Conservation (phyloP, 2,113 vertebrate species). For the Lampris incognitus region DNA sequence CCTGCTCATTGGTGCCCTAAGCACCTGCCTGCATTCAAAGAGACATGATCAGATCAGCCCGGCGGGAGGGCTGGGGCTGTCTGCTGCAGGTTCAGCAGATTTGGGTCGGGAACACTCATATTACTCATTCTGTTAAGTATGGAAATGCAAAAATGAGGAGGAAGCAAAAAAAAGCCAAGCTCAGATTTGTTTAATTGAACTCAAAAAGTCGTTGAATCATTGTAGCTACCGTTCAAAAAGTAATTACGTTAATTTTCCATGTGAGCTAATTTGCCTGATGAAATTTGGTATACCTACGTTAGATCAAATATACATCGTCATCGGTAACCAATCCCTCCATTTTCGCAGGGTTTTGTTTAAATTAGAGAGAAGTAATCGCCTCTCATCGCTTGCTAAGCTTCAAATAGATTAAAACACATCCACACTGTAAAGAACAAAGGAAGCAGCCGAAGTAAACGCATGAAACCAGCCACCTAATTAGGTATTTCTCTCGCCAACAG, state of each 20-base stretch:
- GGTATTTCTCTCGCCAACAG: constrained; percentile 69
- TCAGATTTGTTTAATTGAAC: neutral
- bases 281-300: constrained; percentile 38
- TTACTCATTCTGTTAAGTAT: neutral
- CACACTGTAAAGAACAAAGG: constrained; percentile 58
- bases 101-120: constrained; percentile 24
- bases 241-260: constrained; percentile 40
- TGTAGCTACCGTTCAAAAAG: constrained; percentile 15
- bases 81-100: constrained; percentile 31
- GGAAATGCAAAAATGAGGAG: neutral
- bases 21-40: constrained; percentile 27
- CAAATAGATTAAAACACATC: constrained; percentile 52
- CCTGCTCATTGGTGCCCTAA: constrained; percentile 18
- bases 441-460: constrained; percentile 42
- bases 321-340: constrained; percentile 6
- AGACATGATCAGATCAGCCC: constrained; percentile 53
- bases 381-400: constrained; percentile 46
- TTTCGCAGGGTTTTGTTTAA: constrained; percentile 6
- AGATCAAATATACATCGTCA: constrained; percentile 26
- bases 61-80: constrained; percentile 5
- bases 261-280: constrained; percentile 28
- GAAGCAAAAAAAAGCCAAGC: neutral
- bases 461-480: constrained; percentile 70
- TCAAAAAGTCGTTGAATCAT: constrained; percentile 25
- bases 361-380: constrained; percentile 31